Base-by-base conservation (phyloP, 2,113 vertebrate genomes). In the Pithys albifrons region DNA sequence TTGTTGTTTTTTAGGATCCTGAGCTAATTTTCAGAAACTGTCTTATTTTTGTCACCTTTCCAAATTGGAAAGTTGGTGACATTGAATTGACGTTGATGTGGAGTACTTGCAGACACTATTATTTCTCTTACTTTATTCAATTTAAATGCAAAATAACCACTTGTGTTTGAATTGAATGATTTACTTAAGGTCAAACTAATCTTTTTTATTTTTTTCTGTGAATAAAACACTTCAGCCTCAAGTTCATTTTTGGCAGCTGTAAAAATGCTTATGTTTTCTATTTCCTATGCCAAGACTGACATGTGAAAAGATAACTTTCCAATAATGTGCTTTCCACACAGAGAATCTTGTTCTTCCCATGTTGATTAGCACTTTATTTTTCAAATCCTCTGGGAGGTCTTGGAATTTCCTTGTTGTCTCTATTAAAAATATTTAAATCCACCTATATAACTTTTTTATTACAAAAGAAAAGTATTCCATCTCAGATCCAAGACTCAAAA, bases 261-360 rank as follows among this genome's bases (percentile, higher is more conserved):
- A 80, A 83, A 81, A 85, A 70, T 90, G 67, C 19, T 94, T 93
- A 27, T 78, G 41, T 73, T 88, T 92, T 76, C 71, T 94, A 9
- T 76, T 95, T 37, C 33, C 5, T 5, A 12, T 85, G 74, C 66
- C 59, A 94, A 91, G 71, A 58, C n/a, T 89, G 85, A 91, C 35
- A 62, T 76, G 54, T 62, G 51, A 79, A 89, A 85, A 79, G 46
- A 76, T 25, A 91, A 62, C 17, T 73, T 96, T 82, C 67, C 75
- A 88, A 12, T 73, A 82, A 88, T 66, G 46, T 70, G 85, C 16
- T 82, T 66, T 82, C 43, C 51, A 91, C 64, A 48, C 87, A 75
- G 46, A 76, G 24, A 70, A 85, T 33, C 16, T 75, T 76, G 37
- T 82, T 58, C 7, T 89, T 64, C 62, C 67, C 73, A 43, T 76